Conservation (phyloP, 1,140 invertebrate species). For the Rhagoletis pomonella region DNA sequence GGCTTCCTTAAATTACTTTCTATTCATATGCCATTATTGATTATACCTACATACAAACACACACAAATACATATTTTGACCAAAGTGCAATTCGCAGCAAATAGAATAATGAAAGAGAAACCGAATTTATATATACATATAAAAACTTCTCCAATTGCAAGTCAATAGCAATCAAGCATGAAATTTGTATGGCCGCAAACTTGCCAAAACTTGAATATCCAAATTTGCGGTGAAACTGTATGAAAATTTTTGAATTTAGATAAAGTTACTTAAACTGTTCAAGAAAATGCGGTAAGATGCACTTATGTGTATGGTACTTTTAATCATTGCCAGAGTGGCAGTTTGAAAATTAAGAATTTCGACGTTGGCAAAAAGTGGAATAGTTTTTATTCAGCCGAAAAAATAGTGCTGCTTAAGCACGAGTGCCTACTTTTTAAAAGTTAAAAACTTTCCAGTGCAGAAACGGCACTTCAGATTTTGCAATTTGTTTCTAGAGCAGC, state of each 20-base stretch:
- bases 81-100: not conserved
- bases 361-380: not conserved
- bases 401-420: not conserved
- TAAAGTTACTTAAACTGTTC: conserved; percentile 8
- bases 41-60: too few species aligned
- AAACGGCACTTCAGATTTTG: conserved; percentile 14
- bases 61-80: not conserved
- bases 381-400: too few species aligned
- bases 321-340: conserved; percentile 15
- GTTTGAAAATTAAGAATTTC: not conserved
- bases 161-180: conserved; percentile 43
- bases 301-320: conserved; percentile 30
- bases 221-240: conserved; percentile 20
- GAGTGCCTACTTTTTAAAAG: not conserved
- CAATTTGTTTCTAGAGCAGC: not conserved
- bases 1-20: not conserved
- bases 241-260: not conserved
- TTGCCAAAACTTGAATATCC: not conserved
- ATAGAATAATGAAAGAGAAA: conserved; percentile 33
- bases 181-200: conserved; percentile 17
- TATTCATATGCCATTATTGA: too few species aligned
- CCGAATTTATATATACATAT: too few species aligned
- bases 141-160: conserved; percentile 25
- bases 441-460: not conserved
- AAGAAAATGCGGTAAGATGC: conserved; percentile 31